Evolutionary conservation across 2,888 invertebrate genomes (phyloP), one percentile per base, ranked within the genome.

Genomic region (Acheta domesticus): DNA sequence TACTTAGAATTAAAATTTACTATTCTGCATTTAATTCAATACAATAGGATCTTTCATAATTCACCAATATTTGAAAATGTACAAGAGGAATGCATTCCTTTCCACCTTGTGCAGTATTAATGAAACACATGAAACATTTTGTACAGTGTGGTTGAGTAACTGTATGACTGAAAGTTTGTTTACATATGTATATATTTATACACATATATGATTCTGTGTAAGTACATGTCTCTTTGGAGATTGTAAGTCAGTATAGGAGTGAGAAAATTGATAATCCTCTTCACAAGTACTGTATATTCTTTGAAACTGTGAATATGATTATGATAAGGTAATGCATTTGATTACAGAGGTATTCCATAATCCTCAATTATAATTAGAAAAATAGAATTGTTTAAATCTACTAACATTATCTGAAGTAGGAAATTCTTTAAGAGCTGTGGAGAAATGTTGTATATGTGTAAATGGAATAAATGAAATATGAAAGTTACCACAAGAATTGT

Each of bases 11-110:
- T 19, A 14, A 62, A 62, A 62, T 62, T 62, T 62, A 62, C 14
- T 62, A 19, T 19, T 62, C n/a, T 14, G 62, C n/a, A 62, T 62
- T 62, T 62, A 14, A 62, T 62, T 19, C 14, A 62, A 62, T 62
- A 36, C 36, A 36, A 36, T 36, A 36, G 36, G 36, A 36, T 36
- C 36, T 36, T 62, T 62, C 62, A 62, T 62, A 62, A 62, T 62
- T 62, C 62, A 62, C 62, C n/a, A n/a, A n/a, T 62, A 62, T 62
- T 62, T 62, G n/a, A 62, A 62, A n/a, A 62, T 62, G 62, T 62
- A 62, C 62, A 62, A 62, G 36, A 62, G 62, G 62, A 62, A 62
- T 62, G 62, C 62, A 62, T 62, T 62, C 62, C 62, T 62, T 62
- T 62, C 16, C 62, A 62, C 62, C n/a, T 62, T 62, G 62, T 62